These are phyloP conservation scores for Drosophila hamatofila DNA, from an alignment of 2,888 invertebrate genomes.

Conservation along the genomic window DNA sequence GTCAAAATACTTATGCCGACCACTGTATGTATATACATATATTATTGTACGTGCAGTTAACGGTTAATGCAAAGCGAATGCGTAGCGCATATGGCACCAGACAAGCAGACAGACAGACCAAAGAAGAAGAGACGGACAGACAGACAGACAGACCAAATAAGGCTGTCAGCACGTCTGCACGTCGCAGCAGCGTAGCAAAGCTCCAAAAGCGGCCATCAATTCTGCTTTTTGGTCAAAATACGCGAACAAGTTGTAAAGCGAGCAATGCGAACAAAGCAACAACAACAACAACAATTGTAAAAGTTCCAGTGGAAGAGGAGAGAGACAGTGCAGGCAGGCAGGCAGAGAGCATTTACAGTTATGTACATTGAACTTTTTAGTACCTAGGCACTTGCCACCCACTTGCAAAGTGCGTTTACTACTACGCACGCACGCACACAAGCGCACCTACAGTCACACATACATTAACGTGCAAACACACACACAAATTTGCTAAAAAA, in stretches of 20 bases:
- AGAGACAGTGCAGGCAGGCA: background rate
- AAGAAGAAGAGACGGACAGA: constrained; percentile 37
- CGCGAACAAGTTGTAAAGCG: constrained; percentile 78
- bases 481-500: constrained; percentile 21
- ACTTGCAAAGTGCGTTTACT: constrained; percentile 80
- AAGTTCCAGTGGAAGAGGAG: constrained; percentile 12
- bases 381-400: constrained; percentile 61
- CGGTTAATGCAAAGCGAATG: constrained; percentile 78
- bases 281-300: constrained; percentile 15
- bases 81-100: constrained; percentile 75
- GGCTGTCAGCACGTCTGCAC: constrained; percentile 65
- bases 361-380: constrained; percentile 74
- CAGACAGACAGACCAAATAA: constrained; percentile 64
- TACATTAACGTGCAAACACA: constrained; percentile 17
- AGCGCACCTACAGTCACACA: constrained; percentile 17
- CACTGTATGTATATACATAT: constrained; percentile 7
- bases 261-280: constrained; percentile 71
- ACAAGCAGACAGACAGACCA: constrained; percentile 29
- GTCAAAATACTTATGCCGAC: too few species aligned
- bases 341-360: constrained; percentile 70
- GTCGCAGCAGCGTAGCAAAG: constrained; percentile 27
- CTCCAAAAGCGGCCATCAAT: constrained; percentile 71
- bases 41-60: constrained; percentile 71
- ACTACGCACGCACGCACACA: constrained; percentile 67
- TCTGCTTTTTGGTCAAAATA: constrained; percentile 75